Evolutionary conservation across 2,888 invertebrate species (phyloP), one percentile per base, ranked within the genome.

Genomic region (Belgica antarctica): DNA sequence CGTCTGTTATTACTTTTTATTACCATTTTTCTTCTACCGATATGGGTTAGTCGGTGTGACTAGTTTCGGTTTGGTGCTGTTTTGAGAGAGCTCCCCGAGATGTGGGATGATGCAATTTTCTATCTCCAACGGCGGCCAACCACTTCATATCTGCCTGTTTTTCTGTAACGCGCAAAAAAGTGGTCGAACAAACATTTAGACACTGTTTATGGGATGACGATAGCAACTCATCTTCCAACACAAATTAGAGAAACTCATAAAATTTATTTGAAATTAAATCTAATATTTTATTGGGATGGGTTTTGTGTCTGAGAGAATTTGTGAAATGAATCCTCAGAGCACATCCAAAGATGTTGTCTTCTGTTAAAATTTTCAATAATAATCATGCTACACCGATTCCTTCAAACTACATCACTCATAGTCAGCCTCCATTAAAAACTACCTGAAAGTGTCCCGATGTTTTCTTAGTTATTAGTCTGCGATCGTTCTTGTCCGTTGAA

Each of bases 41-140:
- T 52, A 52, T 52, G 52, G 52, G 52, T 52, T 52, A 52, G 52
- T 52, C 52, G 52, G 8, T 8, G n/a, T n/a, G n/a, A n/a, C n/a
- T n/a, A n/a, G n/a, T n/a, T n/a, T 52, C 3, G 52, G 12, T 31
- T 31, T 15, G 41, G 41, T 34, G 34, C n/a, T 41, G 41, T 15
- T 52, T 52, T 52, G 17, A 17, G 34, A 31, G 5, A 17, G 22
- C 17, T 52, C 52, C 8, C 22, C 22, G 2, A 10, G 22, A 31
- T 52, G 52, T 52, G 52, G 52, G 52, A 52, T 52, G 52, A 22
- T 52, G 52, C 52, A 52, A 52, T 52, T 52, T 52, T 52, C 52
- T 52, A 52, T 52, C 12, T 12, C 17, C 52, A 52, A 52, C 52
- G n/a, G 41, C 41, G 41, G n/a, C 2, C 41, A n/a, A 52, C 52